Evolutionary conservation across 1,140 invertebrate species (phyloP).

Genomic region (Conus ventricosus): DNA sequence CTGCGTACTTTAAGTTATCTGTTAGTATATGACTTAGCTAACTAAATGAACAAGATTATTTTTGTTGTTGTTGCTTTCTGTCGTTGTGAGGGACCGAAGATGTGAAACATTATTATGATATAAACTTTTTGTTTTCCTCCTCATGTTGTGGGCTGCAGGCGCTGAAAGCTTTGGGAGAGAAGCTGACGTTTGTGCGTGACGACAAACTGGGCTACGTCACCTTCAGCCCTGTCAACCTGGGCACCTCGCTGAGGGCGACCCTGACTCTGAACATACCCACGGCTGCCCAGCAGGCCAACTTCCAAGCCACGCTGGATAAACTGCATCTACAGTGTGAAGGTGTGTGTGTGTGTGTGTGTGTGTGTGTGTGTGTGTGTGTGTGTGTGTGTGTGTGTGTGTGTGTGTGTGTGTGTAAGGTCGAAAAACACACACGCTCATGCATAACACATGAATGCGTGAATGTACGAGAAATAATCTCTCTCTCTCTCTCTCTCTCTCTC

Average conservation of each 20-base stretch:
- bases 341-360: conserved; percentile 73
- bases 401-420: too few relatives aligned
- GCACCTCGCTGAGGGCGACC: conserved; percentile 96
- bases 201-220: conserved; percentile 96
- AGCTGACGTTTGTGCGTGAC: conserved; percentile 58
- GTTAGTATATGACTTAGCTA: too few relatives aligned
- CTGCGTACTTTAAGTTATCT: too few relatives aligned
- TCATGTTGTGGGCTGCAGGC: conserved; percentile 38
- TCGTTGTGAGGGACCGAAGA: too few relatives aligned
- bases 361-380: background rate
- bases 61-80: too few relatives aligned
- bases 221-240: conserved; percentile 98
- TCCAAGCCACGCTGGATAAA: conserved; percentile 92
- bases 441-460: too few relatives aligned
- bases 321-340: conserved; percentile 90
- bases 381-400: background rate
- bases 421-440: too few relatives aligned
- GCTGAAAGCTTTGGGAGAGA: conserved; percentile 53
- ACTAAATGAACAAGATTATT: too few relatives aligned
- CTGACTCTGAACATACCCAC: conserved; percentile 98
- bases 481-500: too few relatives aligned
- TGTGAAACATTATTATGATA: too few relatives aligned
- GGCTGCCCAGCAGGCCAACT: conserved; percentile 85
- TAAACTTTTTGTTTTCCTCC: too few relatives aligned
- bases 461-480: too few relatives aligned